Evolutionary conservation across 2,113 vertebrate species (phyloP).

Genomic region (Nestor notabilis): DNA sequence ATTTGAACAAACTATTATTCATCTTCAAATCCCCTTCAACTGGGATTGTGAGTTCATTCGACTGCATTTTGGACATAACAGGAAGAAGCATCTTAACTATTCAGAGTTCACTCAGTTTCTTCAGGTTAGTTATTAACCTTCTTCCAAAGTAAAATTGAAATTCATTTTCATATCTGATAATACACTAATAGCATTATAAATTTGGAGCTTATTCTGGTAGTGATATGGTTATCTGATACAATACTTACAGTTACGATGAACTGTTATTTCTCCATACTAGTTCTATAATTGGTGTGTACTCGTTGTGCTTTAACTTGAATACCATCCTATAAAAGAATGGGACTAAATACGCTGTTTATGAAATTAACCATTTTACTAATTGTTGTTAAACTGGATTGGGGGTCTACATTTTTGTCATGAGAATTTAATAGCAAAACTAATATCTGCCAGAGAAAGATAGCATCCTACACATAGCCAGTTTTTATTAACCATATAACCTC

Average conservation of each 20-base stretch:
- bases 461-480: neutral
- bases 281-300: neutral
- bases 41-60: slow-evolving; percentile 98
- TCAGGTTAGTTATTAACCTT: slow-evolving; percentile 81
- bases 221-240: neutral
- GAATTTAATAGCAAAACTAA: neutral
- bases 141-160: neutral
- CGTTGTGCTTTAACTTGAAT: neutral
- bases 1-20: slow-evolving; percentile 92
- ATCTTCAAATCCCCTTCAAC: slow-evolving; percentile 97
- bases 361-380: neutral
- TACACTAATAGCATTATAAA: neutral
- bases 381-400: neutral
- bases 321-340: neutral
- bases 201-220: neutral
- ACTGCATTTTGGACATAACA: slow-evolving; percentile 93
- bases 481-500: neutral
- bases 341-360: neutral
- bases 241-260: neutral
- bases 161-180: neutral
- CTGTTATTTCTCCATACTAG: neutral
- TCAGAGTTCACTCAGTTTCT: slow-evolving; percentile 95
- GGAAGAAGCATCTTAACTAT: slow-evolving; percentile 92
- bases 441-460: neutral
- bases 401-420: neutral